Conservation (phyloP, 2,888 invertebrate genomes). For the Leistus spinibarbis region DNA sequence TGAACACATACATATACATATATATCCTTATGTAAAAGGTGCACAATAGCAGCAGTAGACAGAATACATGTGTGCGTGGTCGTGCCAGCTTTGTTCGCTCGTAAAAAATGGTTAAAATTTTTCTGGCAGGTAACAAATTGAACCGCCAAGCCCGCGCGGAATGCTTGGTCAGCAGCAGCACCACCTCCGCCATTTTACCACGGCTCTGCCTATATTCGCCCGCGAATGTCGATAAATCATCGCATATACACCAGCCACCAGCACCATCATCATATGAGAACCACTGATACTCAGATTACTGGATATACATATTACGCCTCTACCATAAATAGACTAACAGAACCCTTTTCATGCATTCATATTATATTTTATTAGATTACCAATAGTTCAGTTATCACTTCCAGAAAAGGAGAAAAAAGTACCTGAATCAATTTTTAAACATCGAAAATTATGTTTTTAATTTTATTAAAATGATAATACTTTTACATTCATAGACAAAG, state of each 20-base stretch:
- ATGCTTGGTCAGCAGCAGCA: background rate
- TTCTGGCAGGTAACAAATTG: conserved; percentile 36
- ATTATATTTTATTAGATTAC: too few species aligned
- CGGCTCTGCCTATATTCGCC: background rate
- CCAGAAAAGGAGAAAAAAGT: too few species aligned
- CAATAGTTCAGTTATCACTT: too few species aligned
- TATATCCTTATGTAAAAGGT: too few species aligned
- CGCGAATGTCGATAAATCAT: conserved; percentile 33
- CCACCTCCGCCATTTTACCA: background rate
- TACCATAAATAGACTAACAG: too few species aligned
- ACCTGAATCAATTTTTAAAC: too few species aligned
- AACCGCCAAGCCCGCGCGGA: conserved; percentile 5
- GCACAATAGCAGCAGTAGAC: too few species aligned
- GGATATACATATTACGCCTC: background rate
- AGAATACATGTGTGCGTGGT: background rate
- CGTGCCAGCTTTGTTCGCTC: background rate
- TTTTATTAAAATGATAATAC: too few species aligned
- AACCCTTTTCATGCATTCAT: too few species aligned
- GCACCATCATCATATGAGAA: background rate
- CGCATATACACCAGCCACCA: background rate
- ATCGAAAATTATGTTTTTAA: too few species aligned
- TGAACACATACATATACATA: background rate
- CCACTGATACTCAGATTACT: background rate
- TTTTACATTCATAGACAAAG: too few species aligned
- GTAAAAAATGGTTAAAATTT: conserved; percentile 38